Evolutionary conservation across 2,888 invertebrate genomes (phyloP).

Genomic region (Dione vanillae): DNA sequence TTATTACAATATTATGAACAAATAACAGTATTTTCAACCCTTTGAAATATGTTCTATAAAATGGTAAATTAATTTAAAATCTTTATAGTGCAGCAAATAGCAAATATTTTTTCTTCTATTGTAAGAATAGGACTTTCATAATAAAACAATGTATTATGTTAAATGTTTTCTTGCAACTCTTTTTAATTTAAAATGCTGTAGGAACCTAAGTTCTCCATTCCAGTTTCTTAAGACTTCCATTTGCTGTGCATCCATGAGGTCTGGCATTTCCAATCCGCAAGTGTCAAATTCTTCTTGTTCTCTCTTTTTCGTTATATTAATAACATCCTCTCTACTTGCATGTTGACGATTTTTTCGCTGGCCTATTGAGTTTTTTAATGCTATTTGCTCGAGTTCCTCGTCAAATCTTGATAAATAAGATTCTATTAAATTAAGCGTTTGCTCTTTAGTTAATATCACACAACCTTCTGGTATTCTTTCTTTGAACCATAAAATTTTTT

Average conservation of each 20-base stretch:
- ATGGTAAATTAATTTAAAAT: background rate
- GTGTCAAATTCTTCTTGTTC: constrained; percentile 90
- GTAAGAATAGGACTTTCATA: background rate
- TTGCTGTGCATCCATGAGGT: constrained; percentile 85
- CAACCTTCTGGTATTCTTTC: constrained; percentile 85
- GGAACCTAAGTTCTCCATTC: constrained; percentile 87
- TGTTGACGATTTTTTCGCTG: constrained; percentile 90
- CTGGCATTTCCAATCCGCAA: constrained; percentile 92
- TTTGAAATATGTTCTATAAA: background rate
- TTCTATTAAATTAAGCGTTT: constrained; percentile 84
- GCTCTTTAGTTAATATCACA: constrained; percentile 83
- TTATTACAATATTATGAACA: background rate
- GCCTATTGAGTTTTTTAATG: constrained; percentile 90
- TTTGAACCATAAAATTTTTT: constrained; percentile 92
- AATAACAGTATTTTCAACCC: no score
- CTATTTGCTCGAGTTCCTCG: constrained; percentile 91
- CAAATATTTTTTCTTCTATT: background rate
- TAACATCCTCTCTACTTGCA: constrained; percentile 90
- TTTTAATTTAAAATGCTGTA: constrained; percentile 87
- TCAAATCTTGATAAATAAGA: constrained; percentile 85
- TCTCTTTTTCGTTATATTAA: constrained; percentile 89
- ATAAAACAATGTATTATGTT: constrained; percentile 23
- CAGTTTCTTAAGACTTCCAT: constrained; percentile 85
- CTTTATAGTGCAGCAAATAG: background rate
- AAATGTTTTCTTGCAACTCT: constrained; percentile 79